Evolutionary conservation across 2,888 invertebrate genomes (phyloP).

Genomic region (Tetragnatha montana): DNA sequence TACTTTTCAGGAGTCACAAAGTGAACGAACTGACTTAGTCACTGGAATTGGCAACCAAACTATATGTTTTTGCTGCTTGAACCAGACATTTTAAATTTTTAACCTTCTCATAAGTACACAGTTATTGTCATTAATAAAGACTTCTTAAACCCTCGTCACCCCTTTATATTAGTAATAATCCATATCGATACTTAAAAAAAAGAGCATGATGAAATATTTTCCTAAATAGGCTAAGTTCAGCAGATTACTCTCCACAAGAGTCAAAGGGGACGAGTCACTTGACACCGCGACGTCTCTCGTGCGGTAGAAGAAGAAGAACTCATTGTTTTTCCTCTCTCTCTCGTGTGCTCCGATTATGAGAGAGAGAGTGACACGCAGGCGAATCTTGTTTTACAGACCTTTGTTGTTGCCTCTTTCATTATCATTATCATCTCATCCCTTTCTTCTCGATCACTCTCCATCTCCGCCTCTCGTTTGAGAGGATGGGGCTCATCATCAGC

Average conservation of each 20-base stretch:
- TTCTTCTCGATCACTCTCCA: constrained; percentile 46
- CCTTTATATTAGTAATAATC: not conserved
- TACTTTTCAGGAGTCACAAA: no score
- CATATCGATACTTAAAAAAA: not conserved
- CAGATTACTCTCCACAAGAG: no score
- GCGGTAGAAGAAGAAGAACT: not conserved
- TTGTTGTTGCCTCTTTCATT: constrained; percentile 13
- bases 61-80: no score
- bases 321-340: constrained; percentile 27
- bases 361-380: constrained; percentile 51
- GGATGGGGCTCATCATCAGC: constrained; percentile 43
- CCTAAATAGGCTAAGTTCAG: no score
- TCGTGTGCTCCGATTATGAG: constrained; percentile 44
- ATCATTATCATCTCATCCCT: not conserved
- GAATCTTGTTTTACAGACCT: constrained; percentile 39
- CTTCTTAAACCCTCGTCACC: not conserved
- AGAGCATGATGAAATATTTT: not conserved
- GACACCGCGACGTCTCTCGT: not conserved
- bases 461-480: constrained; percentile 55
- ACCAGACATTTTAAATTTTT: no score
- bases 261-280: no score
- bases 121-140: no score
- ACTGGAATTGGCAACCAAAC: no score
- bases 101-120: no score
- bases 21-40: no score